Base-by-base conservation (phyloP, 2,888 invertebrate species). In the Oxytorus armatus region DNA sequence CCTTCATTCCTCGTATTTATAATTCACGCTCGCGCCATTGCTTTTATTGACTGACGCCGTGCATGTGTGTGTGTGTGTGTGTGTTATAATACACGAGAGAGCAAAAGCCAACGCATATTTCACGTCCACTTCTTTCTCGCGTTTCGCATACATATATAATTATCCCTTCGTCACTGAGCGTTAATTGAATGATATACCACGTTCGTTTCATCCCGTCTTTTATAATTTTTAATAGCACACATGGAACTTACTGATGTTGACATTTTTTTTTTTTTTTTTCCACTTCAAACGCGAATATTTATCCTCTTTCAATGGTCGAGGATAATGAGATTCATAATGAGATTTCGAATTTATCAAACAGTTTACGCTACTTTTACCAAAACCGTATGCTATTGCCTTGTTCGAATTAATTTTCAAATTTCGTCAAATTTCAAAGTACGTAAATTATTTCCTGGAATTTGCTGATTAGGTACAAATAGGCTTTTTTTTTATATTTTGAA, bases 1-100 rank as follows among this genome's bases (percentile, higher is more conserved):
- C 68, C 51, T 66, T 73, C 76, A 47, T 72, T 76, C 39, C 23
- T 57, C 75, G 57, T 65, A 75, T 79, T 79, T 79, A 70, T 70
- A 75, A 79, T 75, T 75, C 57, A 70, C 55, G 61, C 78, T 36
- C 53, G 53, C 51, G 68, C 73, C 55, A 42, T 69, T 25, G 57
- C 57, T 63, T 81, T 70, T 74, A 75, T 81, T 55, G 70, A 73
- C 77, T 61, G 49, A 65, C 69, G 61, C 39, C 47, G 36, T n/a
- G 25, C 23, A 42, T 39, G 36, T n/a, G 25, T 29, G 53, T 11
- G 25, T 29, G 53, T 11, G 39, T 21, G 16, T 49, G 49, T 16
- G 1, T 44, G n/a, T 42, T 44, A 25, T 44, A 29, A 14, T 47
- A 23, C 11, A 36, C n/a, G 3, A 18, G 33, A 33, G 21, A 47